These are phyloP conservation scores for Falco peregrinus DNA, from an alignment of 2,797 vertebrate genomes.

Conservation along the genomic window DNA sequence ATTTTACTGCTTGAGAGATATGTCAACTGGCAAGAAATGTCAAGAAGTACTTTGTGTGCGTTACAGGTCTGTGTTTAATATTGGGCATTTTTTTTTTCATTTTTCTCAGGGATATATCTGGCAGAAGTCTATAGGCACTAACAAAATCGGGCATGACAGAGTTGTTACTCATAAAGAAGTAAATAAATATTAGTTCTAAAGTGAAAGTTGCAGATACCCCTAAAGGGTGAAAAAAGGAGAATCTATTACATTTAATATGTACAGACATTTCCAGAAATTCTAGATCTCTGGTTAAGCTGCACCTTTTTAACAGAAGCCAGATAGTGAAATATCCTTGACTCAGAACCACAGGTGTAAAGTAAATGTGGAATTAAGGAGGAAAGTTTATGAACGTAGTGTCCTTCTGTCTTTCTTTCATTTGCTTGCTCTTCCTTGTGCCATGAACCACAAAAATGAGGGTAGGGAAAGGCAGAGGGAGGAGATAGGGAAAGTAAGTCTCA, in stretches of 20 bases:
- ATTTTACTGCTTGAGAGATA: background rate
- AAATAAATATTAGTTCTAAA: background rate
- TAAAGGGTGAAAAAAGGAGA: background rate
- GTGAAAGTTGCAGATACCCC: background rate
- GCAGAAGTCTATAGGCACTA: background rate
- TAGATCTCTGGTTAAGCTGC: background rate
- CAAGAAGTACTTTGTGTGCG: background rate
- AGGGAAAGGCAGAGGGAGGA: background rate
- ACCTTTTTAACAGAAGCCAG: background rate
- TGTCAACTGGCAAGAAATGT: background rate
- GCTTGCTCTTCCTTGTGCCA: background rate
- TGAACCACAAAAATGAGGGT: background rate
- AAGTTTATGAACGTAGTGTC: background rate
- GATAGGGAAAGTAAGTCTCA: background rate
- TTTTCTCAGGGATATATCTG: background rate
- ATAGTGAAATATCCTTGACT: background rate
- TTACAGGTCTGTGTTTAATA: background rate
- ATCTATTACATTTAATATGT: background rate
- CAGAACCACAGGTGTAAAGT: background rate
- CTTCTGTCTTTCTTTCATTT: background rate
- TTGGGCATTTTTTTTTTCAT: background rate
- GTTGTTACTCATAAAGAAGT: background rate
- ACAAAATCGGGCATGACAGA: background rate
- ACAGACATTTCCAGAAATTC: background rate
- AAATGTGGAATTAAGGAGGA: background rate